phyloP scores from a whole-genome alignment of 2,888 invertebrate genomes.

The Athalia rosae region DNA sequence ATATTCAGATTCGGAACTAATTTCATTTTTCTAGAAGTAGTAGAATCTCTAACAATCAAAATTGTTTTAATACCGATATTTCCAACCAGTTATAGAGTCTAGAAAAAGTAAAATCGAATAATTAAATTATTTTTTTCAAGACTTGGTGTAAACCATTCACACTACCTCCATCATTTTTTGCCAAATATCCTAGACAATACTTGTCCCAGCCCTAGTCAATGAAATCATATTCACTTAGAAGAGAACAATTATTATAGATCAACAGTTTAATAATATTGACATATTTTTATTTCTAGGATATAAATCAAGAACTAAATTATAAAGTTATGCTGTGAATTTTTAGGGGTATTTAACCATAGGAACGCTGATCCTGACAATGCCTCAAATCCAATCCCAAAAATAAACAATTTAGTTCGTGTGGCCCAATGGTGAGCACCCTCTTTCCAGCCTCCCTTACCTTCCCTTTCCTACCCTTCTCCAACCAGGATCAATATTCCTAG shows the following conservation, averaged over 20 bases:
- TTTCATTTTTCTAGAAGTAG: neutral
- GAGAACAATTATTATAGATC: no score
- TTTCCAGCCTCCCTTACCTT: conserved; percentile 38
- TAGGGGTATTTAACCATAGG: neutral
- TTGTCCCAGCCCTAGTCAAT: no score
- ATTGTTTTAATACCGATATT: neutral
- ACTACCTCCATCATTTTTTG: no score
- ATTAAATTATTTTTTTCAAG: neutral
- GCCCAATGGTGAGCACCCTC: conserved; percentile 49
- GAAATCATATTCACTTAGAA: no score
- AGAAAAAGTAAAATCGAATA: neutral
- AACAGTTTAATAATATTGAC: no score
- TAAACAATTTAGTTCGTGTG: conserved; percentile 62
- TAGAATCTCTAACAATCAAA: neutral
- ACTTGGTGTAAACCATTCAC: no score
- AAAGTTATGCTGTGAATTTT: neutral
- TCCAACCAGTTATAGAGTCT: neutral
- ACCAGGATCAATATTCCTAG: conserved; percentile 70
- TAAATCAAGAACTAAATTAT: neutral
- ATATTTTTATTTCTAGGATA: no score
- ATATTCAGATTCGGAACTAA: neutral
- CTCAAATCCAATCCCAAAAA: conserved; percentile 63
- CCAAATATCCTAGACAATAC: no score
- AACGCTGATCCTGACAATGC: conserved; percentile 57
- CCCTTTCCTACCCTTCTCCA: conserved; percentile 60